Evolutionary conservation across 2,888 invertebrate genomes (phyloP), one percentile per base, ranked within the genome.

Genomic region (Pseudococcus viburni): DNA sequence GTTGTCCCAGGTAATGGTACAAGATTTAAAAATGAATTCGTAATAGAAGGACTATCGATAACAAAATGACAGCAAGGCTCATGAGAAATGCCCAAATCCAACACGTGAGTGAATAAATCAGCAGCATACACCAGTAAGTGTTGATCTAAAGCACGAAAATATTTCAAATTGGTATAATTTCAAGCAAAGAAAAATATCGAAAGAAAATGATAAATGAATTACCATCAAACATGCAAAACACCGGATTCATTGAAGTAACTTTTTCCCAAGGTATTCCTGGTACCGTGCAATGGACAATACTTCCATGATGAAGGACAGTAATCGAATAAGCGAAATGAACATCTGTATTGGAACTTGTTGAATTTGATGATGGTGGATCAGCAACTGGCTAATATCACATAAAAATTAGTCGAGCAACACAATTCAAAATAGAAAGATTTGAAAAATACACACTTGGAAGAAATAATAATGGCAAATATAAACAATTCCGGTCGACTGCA

Each of bases 261-360:
- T 94, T 93, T 0, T 94, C 93, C 96, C 96, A 96, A 0, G 95
- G 95, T 90, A 97, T 94, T 88, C 95, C 96, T 0, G 96, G 96
- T 90, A 96, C 94, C 17, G 96, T 96, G 90, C 95, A 95, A 91
- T 96, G 96, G 26, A 96, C 94, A 51, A 96, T 96, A 90, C 95
- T 95, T 22, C 96, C 96, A 91, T 96, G 96, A 91, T 96, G 96
- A 89, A 96, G 92, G 89, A 96, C 92, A 0, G 96, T 96, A 11
- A 96, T 94, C 0, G 96, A 96, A 91, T 96, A 96, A 1, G 96
- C 96, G 91, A 96, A 96, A 92, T 96, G 95, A 5, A 97, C 96
- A 0, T 86, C 88, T 84, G 84, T 77, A 88, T 51, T 83, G 9
- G 83, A 39, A 59, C 39, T 80, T n/a, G 59, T 51, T 48, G 86